Percentiles rank a stretch among this genome's conserved stretches.
Conservation (phyloP, 2,888 invertebrate species). For the Lithophane leautieri region DNA sequence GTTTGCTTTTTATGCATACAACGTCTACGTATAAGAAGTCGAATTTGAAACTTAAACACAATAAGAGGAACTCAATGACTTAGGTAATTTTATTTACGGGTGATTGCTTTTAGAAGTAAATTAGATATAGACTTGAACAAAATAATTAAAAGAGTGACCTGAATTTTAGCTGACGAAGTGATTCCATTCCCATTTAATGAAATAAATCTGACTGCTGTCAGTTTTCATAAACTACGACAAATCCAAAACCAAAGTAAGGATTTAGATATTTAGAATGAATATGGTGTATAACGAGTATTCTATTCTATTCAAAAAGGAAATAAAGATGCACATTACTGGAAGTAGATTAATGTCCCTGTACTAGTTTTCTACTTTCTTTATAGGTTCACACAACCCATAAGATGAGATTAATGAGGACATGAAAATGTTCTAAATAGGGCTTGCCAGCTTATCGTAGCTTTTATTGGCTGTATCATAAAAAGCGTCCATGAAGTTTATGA, state of each 20-base stretch:
- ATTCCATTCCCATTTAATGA: background rate
- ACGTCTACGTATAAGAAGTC: slow-evolving; percentile 30
- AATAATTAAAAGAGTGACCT: background rate
- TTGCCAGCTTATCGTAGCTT: slow-evolving; percentile 4
- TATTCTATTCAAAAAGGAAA: background rate
- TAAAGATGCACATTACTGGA: slow-evolving; percentile 19
- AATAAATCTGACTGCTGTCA: background rate
- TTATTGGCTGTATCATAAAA: slow-evolving; percentile 36
- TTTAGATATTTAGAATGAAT: no score
- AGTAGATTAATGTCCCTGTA: slow-evolving; percentile 40
- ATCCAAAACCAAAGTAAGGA: no score
- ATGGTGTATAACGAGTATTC: no score
- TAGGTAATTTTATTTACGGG: slow-evolving; percentile 25
- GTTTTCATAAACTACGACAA: slow-evolving; percentile 3
- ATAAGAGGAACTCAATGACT: slow-evolving; percentile 49
- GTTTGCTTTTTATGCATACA: slow-evolving; percentile 63
- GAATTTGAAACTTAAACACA: slow-evolving; percentile 46
- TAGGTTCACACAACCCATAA: slow-evolving; percentile 32
- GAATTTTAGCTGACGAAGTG: background rate
- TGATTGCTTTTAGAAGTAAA: slow-evolving; percentile 22
- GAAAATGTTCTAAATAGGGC: slow-evolving; percentile 39
- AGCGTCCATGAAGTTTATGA: background rate
- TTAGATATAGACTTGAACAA: background rate
- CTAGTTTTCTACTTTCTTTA: slow-evolving; percentile 52
- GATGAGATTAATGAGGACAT: slow-evolving; percentile 39